phyloP scores from a whole-genome alignment of 2,113 vertebrate species.

The Callionymus lyra region DNA sequence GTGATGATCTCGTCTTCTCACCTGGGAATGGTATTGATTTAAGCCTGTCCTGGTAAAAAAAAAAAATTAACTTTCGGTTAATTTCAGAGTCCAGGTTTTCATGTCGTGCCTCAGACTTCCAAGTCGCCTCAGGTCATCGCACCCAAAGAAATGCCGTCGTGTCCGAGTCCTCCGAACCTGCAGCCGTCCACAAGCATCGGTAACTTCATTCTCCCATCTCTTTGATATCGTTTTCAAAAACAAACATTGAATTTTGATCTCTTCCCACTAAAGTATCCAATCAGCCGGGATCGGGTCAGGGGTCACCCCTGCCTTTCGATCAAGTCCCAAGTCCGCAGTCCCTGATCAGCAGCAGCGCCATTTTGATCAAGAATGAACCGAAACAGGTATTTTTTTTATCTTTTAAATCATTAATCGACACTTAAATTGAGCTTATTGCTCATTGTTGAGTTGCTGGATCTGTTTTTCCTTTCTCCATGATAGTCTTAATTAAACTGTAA shows the following conservation, averaged over 20 bases:
- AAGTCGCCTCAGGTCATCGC: slow-evolving; percentile 58
- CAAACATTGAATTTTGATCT: background rate
- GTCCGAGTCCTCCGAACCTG: slow-evolving; percentile 58
- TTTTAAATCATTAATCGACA: background rate
- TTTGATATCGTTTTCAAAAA: background rate
- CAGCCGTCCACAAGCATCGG: slow-evolving; percentile 65
- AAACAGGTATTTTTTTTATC: slow-evolving; percentile 46
- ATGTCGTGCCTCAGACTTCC: slow-evolving; percentile 50
- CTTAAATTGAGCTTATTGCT: too few species aligned
- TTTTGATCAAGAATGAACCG: slow-evolving; percentile 69
- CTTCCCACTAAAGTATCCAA: slow-evolving; percentile 55
- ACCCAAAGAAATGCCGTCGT: slow-evolving; percentile 76
- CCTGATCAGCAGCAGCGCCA: slow-evolving; percentile 70
- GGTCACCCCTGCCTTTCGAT: slow-evolving; percentile 76
- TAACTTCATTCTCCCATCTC: slow-evolving; percentile 43
- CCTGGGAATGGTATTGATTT: slow-evolving; percentile 76
- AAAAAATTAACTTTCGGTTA: slow-evolving; percentile 2
- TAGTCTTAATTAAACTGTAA: too few species aligned
- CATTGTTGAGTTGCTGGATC: too few species aligned
- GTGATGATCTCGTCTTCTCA: slow-evolving; percentile 69
- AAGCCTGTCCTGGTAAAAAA: too few species aligned
- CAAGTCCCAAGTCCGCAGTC: slow-evolving; percentile 85
- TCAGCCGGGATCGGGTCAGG: slow-evolving; percentile 72
- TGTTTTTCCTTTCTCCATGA: too few species aligned
- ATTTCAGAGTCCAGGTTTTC: slow-evolving; percentile 73